Evolutionary conservation across 2,888 invertebrate species (phyloP).

Genomic region (Sericinus montela): DNA sequence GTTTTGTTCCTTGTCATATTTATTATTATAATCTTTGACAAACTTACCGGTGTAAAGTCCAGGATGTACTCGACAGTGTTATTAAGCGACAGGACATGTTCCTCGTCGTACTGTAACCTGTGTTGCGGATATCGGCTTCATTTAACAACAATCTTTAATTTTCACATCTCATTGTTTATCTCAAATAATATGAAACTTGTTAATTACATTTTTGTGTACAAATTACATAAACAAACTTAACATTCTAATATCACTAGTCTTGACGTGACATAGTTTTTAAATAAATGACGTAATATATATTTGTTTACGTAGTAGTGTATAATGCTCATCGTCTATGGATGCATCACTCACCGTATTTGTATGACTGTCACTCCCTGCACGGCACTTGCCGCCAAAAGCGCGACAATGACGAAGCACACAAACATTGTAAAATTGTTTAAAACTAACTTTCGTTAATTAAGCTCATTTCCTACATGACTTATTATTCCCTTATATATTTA

Average conservation of each 20-base stretch:
- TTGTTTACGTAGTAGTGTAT: too few relatives aligned
- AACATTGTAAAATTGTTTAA: background rate
- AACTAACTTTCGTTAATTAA: background rate
- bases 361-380: constrained; percentile 34
- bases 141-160: background rate
- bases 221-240: too few relatives aligned
- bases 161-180: too few relatives aligned
- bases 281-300: too few relatives aligned
- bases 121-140: background rate
- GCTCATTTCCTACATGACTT: background rate
- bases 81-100: constrained; percentile 45
- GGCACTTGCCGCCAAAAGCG: constrained; percentile 17
- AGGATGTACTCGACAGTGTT: constrained; percentile 54
- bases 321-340: too few relatives aligned
- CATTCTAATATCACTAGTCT: background rate
- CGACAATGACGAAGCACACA: constrained; percentile 6
- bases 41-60: constrained; percentile 52
- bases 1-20: too few relatives aligned
- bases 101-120: constrained; percentile 50
- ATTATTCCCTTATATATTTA: background rate
- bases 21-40: too few relatives aligned
- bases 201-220: too few relatives aligned
- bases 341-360: constrained; percentile 38
- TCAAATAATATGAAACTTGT: too few relatives aligned
- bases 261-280: background rate